Base-by-base conservation (phyloP, 2,797 vertebrate species). In the Hydrophis major region DNA sequence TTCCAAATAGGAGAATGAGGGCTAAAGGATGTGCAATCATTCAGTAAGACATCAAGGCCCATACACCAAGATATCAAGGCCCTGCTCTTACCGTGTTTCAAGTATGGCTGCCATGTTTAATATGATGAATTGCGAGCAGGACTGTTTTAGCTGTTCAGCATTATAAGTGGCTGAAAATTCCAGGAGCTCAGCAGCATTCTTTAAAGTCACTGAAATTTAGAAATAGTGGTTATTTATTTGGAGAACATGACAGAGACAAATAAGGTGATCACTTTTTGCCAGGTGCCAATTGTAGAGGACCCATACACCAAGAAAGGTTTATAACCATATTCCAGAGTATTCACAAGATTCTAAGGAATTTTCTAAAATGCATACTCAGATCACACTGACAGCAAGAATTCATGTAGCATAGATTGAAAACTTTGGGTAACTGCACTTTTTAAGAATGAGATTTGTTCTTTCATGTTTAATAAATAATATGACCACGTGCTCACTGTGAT, bases 81-180 rank as follows among this genome's bases (percentile, higher is more conserved):
- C 16, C 90, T 12, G 86, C 88, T 56, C 98, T 97, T 95, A 99
- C 99, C 98, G 99, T 94, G 98, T 98, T 97, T 99, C 99, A 94
- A 99, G 98, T 96, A 99, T 96, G 93, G 99, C 98, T 25, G 98
- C 98, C 98, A 99, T 99, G 97, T 99, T 99, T 95, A 99, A 97
- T 92, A 98, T 98, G 56, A 99, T 99, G 96, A 99, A 99, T 96
- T 99, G 99, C 93, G 99, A 97, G 95, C 99, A 99, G 96, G 99
- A 99, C 53, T 99, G 97, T 96, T 99, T 99, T 28, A 99, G 97
- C 94, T 99, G 99, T 57, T 99, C 98, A 78, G 99, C 99, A 16
- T 98, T 99, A 97, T 99, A 99, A 97, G 98, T 97, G 14, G 98
- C 97, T 61, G 99, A 97, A 96, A 99, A 99, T 96, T 99, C 99